Conservation (phyloP, 2,113 vertebrate genomes). For the Hassar affinis region DNA sequence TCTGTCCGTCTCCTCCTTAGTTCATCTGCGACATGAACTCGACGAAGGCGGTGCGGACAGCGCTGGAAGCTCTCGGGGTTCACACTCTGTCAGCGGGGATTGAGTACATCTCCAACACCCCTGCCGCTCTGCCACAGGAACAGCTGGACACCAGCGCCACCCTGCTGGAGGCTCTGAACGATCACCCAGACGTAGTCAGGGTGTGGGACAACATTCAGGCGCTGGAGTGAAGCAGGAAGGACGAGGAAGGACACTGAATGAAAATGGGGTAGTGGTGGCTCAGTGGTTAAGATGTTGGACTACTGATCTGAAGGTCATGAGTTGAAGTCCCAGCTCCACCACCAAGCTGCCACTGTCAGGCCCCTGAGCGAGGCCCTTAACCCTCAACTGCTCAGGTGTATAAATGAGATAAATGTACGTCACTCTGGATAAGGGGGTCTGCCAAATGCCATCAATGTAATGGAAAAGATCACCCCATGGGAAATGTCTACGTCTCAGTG, state of each 20-base stretch:
- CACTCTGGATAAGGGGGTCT: too few species aligned
- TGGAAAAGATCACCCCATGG: too few species aligned
- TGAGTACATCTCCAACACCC: slow-evolving; percentile 75
- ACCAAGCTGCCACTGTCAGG: too few species aligned
- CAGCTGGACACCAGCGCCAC: slow-evolving; percentile 71
- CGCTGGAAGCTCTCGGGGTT: slow-evolving; percentile 73
- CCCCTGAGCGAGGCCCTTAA: too few species aligned
- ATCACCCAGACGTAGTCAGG: slow-evolving; percentile 73
- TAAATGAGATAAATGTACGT: too few species aligned
- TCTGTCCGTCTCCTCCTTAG: slow-evolving; percentile 59
- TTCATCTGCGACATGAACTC: slow-evolving; percentile 78
- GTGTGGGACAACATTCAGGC: slow-evolving; percentile 84
- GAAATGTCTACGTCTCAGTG: background rate
- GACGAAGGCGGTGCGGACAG: slow-evolving; percentile 68
- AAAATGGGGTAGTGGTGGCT: too few species aligned
- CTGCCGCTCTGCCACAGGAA: slow-evolving; percentile 62
- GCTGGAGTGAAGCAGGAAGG: slow-evolving; percentile 52
- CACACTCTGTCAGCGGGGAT: slow-evolving; percentile 65
- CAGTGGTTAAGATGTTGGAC: too few species aligned
- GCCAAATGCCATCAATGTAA: too few species aligned
- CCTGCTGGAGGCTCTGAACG: slow-evolving; percentile 74
- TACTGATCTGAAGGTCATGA: too few species aligned
- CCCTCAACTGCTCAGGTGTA: too few species aligned
- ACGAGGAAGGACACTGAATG: background rate
- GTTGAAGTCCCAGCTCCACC: too few species aligned